Conservation (phyloP, 1,140 invertebrate species). For the Heliconius melpomene region DNA sequence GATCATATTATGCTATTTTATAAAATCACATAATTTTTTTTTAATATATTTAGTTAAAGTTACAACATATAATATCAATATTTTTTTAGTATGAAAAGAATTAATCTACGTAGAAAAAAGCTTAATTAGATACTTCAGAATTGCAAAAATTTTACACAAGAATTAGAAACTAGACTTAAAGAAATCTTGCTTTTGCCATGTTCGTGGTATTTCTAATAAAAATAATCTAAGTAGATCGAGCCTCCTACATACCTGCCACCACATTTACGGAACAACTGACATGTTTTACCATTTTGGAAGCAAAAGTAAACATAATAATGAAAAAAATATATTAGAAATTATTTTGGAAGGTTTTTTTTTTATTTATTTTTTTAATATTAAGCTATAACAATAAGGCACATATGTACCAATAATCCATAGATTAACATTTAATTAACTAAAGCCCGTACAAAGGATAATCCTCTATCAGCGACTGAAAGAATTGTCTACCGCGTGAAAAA, state of each 20-base stretch:
- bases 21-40: too few relatives aligned
- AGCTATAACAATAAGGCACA: neutral
- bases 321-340: neutral
- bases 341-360: neutral
- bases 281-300: neutral
- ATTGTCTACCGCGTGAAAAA: slow-evolving; percentile 40
- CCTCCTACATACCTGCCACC: slow-evolving; percentile 35
- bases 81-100: neutral
- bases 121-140: neutral
- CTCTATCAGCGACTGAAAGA: slow-evolving; percentile 6
- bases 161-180: neutral
- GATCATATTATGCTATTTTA: too few relatives aligned
- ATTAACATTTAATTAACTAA: slow-evolving; percentile 1
- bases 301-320: neutral
- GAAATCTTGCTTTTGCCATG: slow-evolving; percentile 8
- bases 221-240: slow-evolving; percentile 48
- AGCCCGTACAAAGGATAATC: neutral
- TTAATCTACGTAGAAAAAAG: neutral
- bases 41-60: too few relatives aligned
- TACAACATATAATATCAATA: too few relatives aligned
- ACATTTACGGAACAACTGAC: slow-evolving; percentile 4
- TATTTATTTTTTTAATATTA: too few relatives aligned
- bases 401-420: neutral
- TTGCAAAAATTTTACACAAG: neutral
- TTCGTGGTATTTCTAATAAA: slow-evolving; percentile 47